These are phyloP conservation scores for Hoplodrina ambigua DNA, from an alignment of 2,888 invertebrate genomes.

Conservation along the genomic window DNA sequence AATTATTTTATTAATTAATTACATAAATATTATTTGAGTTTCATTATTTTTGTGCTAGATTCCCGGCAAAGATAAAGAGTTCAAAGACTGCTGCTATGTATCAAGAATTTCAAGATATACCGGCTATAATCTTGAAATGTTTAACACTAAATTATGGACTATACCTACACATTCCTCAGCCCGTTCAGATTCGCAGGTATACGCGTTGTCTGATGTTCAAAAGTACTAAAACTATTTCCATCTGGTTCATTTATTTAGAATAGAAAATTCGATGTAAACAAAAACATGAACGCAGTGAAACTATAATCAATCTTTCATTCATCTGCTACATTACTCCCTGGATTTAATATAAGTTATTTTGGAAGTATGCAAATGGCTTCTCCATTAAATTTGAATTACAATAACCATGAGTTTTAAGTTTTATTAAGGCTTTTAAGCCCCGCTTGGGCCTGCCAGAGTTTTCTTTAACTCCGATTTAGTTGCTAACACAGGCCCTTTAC, in stretches of 20 bases:
- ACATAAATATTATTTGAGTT: conserved; percentile 6
- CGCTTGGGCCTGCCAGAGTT: background rate
- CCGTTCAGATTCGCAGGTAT: conserved; percentile 40
- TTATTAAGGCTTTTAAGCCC: background rate
- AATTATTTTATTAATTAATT: conserved; percentile 8
- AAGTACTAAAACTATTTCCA: conserved; percentile 57
- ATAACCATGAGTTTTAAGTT: conserved; percentile 2
- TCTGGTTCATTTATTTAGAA: conserved; percentile 46
- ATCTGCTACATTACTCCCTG: conserved; percentile 11
- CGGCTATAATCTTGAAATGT: conserved; percentile 43
- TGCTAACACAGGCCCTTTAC: too few species aligned
- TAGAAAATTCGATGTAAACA: conserved; percentile 39
- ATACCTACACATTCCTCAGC: conserved; percentile 50
- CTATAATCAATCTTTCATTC: conserved; percentile 41
- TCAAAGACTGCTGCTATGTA: conserved; percentile 49
- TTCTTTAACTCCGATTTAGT: background rate
- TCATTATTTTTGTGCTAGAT: conserved; percentile 12
- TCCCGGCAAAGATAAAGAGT: conserved; percentile 42
- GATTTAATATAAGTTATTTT: conserved; percentile 22
- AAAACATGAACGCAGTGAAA: conserved; percentile 25
- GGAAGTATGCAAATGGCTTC: conserved; percentile 17
- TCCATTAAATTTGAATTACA: background rate
- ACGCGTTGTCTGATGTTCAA: conserved; percentile 38
- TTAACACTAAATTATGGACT: conserved; percentile 50
- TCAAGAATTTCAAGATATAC: conserved; percentile 37